Evolutionary conservation across 2,797 vertebrate genomes (phyloP).

Genomic region (Trachops cirrhosus): DNA sequence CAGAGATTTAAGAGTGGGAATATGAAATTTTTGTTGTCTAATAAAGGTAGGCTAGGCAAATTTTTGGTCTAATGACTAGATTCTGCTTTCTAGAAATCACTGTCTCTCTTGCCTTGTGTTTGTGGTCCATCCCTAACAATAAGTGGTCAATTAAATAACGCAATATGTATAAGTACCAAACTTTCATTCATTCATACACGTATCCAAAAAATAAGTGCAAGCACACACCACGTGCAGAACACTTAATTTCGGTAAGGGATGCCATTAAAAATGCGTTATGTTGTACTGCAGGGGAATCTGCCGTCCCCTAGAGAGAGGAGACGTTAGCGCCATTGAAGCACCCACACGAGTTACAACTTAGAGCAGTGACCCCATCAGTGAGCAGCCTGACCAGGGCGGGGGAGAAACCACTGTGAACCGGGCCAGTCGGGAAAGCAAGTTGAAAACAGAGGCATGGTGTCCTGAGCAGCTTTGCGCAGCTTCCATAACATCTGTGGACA

Average conservation of each 20-base stretch:
- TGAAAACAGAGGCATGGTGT: neutral
- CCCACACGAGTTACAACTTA: neutral
- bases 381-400: neutral
- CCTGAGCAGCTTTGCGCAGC: neutral
- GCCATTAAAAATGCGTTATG: neutral
- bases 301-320: neutral
- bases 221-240: neutral
- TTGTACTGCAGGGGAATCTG: neutral
- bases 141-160: neutral
- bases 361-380: neutral
- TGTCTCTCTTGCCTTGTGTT: constrained; percentile 7
- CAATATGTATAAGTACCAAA: neutral
- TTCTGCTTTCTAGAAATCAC: neutral
- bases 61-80: constrained; percentile 9
- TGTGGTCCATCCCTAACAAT: neutral
- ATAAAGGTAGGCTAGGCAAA: neutral
- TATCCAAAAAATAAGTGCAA: neutral
- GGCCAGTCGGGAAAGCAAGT: neutral
- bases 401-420: neutral
- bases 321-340: neutral
- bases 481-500: neutral
- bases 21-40: neutral
- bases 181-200: neutral
- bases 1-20: neutral
- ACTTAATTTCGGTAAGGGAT: neutral